Base-by-base conservation (phyloP, 2,797 vertebrate species). In the Anisognathus igniventris region DNA sequence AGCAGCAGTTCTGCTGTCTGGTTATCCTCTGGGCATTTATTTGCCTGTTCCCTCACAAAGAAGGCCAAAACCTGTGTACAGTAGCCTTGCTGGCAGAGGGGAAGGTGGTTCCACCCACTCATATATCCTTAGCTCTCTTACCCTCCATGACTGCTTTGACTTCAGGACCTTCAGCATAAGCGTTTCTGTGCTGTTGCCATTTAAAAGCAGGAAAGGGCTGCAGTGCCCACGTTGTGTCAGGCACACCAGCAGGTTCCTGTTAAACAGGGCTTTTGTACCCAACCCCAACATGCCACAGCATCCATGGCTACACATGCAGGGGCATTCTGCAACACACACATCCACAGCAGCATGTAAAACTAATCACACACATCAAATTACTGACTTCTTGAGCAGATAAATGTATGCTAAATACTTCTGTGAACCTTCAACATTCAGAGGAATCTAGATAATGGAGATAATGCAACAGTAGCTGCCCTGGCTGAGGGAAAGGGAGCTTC, bases 271-370 rank as follows among this genome's bases (percentile, higher is more conserved):
- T 40, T 58, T 42, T 64, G 22, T 30, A 66, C 31, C 1, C 2
- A 60, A 4, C 7, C 31, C 35, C 5, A 12, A 9, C 40, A 18
- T 1, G 0, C 31, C 14, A 5, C 3, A 20, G 30, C 15, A 24
- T 68, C 67, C 0, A 0, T 12, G 42, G 54, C 27, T 20, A 8
- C 42, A 5, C 0, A 0, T 18, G 19, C 57, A 71, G 40, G 27
- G 21, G 14, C 50, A 60, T 12, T 1, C 24, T 28, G 75, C n/a
- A n/a, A 70, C 65, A 28, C 56, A 31, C 35, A 14, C 30, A 18
- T 3, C 30, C 28, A 30, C 70, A 39, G 39, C 19, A 45, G 17
- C n/a, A 2, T 0, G 9, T 16, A 57, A 75, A 82, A 77, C 14
- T 4, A 7, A 51, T 54, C 20, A 39, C 8, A 45, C 14, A 30